Base-by-base conservation (phyloP, 2,888 invertebrate species). In the Ctenicera cuprea region DNA sequence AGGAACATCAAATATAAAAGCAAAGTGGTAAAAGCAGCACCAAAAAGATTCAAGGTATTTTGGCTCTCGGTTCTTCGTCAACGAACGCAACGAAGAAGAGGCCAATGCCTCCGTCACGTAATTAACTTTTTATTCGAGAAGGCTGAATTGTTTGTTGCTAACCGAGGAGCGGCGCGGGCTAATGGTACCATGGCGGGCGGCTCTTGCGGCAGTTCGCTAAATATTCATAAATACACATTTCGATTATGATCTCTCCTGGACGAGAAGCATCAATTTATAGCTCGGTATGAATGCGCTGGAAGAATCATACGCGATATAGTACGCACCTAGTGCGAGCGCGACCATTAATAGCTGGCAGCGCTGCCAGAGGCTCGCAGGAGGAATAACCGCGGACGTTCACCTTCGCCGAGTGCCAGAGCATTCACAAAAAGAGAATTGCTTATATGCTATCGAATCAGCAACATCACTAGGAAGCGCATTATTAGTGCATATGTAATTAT, bases 321-420 rank as follows among this genome's bases (percentile, higher is more conserved):
- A 63, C 71, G 76, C 64, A 74, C 74, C 74, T 66, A 74, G 74
- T 67, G 73, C 71, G 65, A 74, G 71, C 70, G 73, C 77, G 77
- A 68, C 72, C 72, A 73, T 73, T 80, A 82, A 83, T 82, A 80
- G 81, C 82, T 78, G 79, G 80, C 79, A 80, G 82, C 82, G 76
- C 76, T 76, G 81, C 81, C 80, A 75, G 78, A 81, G 81, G 82
- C 80, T 75, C 72, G 78, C 79, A 79, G 78, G 86, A 85, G 85
- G 85, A 86, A 86, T 86, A 86, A 86, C 86, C 86, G 85, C 79
- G 85, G 85, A 78, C 85, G 81, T 85, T 85, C 83, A 86, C 85
- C 85, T 85, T 79, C 79, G 76, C 73, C 79, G 80, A 82, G 81
- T 83, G 84, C 82, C 83, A 82, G 82, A 82, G 83, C 81, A 82